Conservation (phyloP, 2,113 vertebrate genomes). For the Sphyrna mokarran region DNA sequence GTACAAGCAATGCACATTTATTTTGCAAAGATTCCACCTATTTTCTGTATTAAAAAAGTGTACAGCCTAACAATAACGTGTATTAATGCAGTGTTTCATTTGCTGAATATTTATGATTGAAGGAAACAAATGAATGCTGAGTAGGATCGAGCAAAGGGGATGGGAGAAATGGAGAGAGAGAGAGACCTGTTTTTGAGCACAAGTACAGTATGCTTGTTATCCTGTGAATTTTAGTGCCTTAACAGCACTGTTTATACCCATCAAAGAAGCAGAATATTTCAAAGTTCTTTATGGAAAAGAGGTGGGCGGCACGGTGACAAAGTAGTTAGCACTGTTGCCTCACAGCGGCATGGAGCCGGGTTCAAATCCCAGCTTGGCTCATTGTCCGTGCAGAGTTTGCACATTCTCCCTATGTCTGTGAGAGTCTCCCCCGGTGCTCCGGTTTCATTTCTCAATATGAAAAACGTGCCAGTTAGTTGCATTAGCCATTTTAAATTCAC, state of each 20-base stretch:
- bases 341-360: too few species aligned
- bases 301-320: too few species aligned
- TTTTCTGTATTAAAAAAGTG: neutral
- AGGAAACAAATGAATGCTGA: too few species aligned
- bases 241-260: neutral
- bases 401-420: too few species aligned
- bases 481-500: too few species aligned
- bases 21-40: neutral
- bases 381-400: too few species aligned
- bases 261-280: neutral
- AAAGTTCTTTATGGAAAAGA: neutral
- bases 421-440: too few species aligned
- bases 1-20: neutral
- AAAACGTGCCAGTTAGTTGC: too few species aligned
- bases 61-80: neutral
- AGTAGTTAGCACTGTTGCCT: too few species aligned
- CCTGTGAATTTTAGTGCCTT: neutral
- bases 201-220: neutral
- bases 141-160: neutral
- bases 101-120: neutral
- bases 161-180: neutral
- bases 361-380: too few species aligned
- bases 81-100: neutral
- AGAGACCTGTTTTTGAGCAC: neutral
- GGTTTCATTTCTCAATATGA: too few species aligned